Evolutionary conservation across 2,797 vertebrate genomes (phyloP).

Genomic region (Protosalanx chinensis): DNA sequence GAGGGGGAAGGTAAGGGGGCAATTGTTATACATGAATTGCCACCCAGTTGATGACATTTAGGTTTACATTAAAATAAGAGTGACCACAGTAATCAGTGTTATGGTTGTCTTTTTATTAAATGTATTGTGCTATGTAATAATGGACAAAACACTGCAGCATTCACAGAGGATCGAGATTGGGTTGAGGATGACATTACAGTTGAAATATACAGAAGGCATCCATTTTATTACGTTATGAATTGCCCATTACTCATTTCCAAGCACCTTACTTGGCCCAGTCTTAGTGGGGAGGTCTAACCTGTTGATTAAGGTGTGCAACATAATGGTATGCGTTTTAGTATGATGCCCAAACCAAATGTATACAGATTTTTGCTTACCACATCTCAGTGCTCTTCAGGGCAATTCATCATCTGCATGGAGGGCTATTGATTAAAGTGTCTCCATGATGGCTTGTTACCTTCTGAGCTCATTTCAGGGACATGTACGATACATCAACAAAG

Average conservation of each 20-base stretch:
- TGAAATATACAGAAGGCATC: too few relatives aligned
- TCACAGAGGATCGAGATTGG: too few relatives aligned
- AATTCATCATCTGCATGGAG: conserved; percentile 57
- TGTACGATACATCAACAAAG: conserved; percentile 28
- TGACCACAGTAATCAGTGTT: too few relatives aligned
- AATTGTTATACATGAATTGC: not conserved
- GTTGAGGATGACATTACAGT: too few relatives aligned
- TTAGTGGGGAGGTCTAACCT: not conserved
- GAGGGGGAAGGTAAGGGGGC: not conserved
- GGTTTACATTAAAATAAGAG: too few relatives aligned
- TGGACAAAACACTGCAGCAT: too few relatives aligned
- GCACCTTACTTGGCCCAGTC: not conserved
- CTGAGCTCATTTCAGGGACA: conserved; percentile 55
- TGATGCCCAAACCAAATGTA: conserved; percentile 5
- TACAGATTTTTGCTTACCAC: conserved; percentile 29
- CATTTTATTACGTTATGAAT: not conserved
- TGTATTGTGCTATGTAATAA: too few relatives aligned
- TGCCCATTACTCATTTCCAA: not conserved
- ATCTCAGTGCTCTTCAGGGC: conserved; percentile 25
- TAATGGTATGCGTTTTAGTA: not conserved
- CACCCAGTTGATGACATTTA: too few relatives aligned
- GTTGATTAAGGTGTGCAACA: not conserved
- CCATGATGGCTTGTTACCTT: conserved; percentile 60
- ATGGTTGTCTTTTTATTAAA: too few relatives aligned
- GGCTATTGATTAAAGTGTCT: conserved; percentile 64